phyloP scores from a whole-genome alignment of 2,888 invertebrate species.

The Rhabditophanes sp. region DNA sequence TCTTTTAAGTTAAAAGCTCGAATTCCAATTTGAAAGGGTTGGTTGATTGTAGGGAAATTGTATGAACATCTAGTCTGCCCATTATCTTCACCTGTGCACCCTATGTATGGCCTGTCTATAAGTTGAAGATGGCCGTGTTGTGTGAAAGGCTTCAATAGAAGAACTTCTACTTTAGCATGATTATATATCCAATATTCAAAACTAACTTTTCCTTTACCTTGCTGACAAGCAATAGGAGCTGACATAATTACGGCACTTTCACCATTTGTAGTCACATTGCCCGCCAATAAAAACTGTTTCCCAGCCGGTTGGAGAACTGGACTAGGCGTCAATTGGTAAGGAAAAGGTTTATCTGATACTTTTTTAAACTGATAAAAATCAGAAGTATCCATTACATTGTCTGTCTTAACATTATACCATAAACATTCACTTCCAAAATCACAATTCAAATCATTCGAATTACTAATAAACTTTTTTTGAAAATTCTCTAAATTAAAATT shows the following conservation, averaged over 20 bases:
- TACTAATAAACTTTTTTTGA: conserved; percentile 3
- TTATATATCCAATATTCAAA: conserved; percentile 43
- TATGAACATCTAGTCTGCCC: too few relatives aligned
- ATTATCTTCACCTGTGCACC: too few relatives aligned
- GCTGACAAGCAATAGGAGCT: conserved; percentile 40
- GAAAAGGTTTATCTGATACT: conserved; percentile 31
- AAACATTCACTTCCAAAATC: conserved; percentile 27
- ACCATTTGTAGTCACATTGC: conserved; percentile 31
- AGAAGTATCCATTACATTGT: conserved; percentile 35
- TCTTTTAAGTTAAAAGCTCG: conserved; percentile 27
- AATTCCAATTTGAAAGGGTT: conserved; percentile 37
- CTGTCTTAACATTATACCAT: conserved; percentile 33
- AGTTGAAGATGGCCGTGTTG: conserved; percentile 27
- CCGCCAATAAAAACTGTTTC: conserved; percentile 31
- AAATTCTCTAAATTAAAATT: neutral
- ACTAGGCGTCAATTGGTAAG: conserved; percentile 37
- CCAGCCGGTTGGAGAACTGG: conserved; percentile 15
- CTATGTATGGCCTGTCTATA: conserved; percentile 1
- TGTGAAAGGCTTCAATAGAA: conserved; percentile 16
- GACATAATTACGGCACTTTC: conserved; percentile 33
- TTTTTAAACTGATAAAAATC: conserved; percentile 41
- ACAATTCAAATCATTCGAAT: conserved; percentile 27
- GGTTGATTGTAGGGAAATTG: too few relatives aligned
- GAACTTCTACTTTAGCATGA: conserved; percentile 34
- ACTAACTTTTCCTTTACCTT: conserved; percentile 23